These are phyloP conservation scores for Pipistrellus nathusii DNA, from an alignment of 2,797 vertebrate species.

Conservation along the genomic window DNA sequence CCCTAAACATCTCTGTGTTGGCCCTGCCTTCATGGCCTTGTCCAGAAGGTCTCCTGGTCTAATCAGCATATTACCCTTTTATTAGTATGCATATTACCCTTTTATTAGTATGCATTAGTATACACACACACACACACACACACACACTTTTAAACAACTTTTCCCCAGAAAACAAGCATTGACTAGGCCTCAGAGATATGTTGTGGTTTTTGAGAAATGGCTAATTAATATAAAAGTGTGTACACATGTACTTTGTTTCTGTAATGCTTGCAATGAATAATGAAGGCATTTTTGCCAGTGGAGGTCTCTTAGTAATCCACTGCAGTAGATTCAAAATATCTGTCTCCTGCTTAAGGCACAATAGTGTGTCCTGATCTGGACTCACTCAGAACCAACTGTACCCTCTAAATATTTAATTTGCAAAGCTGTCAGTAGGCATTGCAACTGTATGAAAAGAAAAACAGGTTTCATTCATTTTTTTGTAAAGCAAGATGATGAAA, in stretches of 20 bases:
- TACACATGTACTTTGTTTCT: background rate
- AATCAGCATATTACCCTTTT: too few species aligned
- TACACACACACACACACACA: too few species aligned
- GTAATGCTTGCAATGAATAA: slow-evolving; percentile 29
- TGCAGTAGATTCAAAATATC: slow-evolving; percentile 55
- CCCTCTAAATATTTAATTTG: slow-evolving; percentile 73
- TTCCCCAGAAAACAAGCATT: slow-evolving; percentile 63
- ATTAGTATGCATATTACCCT: too few species aligned
- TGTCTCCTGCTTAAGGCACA: slow-evolving; percentile 34
- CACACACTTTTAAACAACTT: background rate
- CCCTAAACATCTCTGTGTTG: too few species aligned
- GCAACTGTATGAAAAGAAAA: slow-evolving; percentile 32
- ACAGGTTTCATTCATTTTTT: slow-evolving; percentile 62
- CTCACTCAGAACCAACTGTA: slow-evolving; percentile 55
- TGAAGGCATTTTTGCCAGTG: background rate
- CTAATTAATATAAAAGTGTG: slow-evolving; percentile 14
- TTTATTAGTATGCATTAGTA: too few species aligned
- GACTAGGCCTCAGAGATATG: slow-evolving; percentile 56
- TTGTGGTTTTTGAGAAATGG: slow-evolving; percentile 32
- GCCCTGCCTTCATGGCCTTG: too few species aligned
- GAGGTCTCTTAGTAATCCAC: background rate
- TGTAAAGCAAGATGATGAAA: slow-evolving; percentile 60
- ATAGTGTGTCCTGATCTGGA: background rate
- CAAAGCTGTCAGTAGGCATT: slow-evolving; percentile 63
- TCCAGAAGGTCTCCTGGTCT: too few species aligned